Conservation (phyloP, 2,888 invertebrate species). For the Camptogramma bilineatum region DNA sequence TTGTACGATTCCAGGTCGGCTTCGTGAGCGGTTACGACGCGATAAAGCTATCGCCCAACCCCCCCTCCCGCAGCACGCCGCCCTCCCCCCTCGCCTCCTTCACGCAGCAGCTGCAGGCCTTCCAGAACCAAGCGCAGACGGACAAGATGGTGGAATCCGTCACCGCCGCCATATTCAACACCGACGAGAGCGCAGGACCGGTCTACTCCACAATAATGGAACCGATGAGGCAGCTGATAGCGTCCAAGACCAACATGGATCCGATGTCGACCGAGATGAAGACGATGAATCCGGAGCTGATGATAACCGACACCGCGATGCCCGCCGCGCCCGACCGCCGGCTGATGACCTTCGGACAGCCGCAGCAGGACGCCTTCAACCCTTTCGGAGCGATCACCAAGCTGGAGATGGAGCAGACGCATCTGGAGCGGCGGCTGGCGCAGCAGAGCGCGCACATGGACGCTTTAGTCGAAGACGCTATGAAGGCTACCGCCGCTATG, state of each 20-base stretch:
- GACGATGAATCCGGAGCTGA: slow-evolving; percentile 63
- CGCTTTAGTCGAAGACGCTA: slow-evolving; percentile 78
- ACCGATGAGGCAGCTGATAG: slow-evolving; percentile 69
- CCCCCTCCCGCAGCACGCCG: slow-evolving; percentile 63
- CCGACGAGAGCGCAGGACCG: slow-evolving; percentile 60
- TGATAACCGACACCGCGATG: slow-evolving; percentile 63
- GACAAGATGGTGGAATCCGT: slow-evolving; percentile 84
- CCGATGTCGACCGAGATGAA: slow-evolving; percentile 67
- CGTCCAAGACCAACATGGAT: slow-evolving; percentile 59
- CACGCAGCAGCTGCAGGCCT: slow-evolving; percentile 78
- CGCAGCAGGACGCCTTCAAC: slow-evolving; percentile 64
- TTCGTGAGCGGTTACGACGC: slow-evolving; percentile 76
- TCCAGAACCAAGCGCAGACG: slow-evolving; percentile 80
- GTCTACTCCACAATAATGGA: slow-evolving; percentile 52
- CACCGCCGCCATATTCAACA: slow-evolving; percentile 81
- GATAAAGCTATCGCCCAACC: slow-evolving; percentile 84
- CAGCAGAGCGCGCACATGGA: slow-evolving; percentile 79
- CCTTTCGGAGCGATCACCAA: slow-evolving; percentile 74
- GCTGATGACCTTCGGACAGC: slow-evolving; percentile 63
- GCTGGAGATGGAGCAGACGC: slow-evolving; percentile 68
- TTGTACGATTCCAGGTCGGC: slow-evolving; percentile 62
- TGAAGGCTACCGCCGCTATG: slow-evolving; percentile 77
- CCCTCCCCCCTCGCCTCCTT: slow-evolving; percentile 74
- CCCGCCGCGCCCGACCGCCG: slow-evolving; percentile 57
- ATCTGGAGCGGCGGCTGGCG: slow-evolving; percentile 70